Evolutionary conservation across 1,140 invertebrate genomes (phyloP), one percentile per base, ranked within the genome.

Genomic region (Leptonema lineaticorne): DNA sequence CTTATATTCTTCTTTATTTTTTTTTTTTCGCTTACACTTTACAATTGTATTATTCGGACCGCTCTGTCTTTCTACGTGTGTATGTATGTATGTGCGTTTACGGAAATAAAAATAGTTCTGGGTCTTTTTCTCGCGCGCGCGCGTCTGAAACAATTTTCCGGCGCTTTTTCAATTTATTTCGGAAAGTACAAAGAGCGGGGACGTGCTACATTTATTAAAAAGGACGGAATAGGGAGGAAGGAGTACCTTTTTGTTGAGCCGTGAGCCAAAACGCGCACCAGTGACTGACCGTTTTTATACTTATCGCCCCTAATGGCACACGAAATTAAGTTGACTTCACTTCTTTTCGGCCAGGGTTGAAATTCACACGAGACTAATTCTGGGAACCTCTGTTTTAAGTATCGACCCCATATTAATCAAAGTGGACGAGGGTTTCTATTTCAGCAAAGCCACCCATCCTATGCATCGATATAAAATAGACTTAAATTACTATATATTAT

Each of bases 191-290:
- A 69, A 69, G 50, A 29, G 67, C 58, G 28, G 29, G 67, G 18
- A 69, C 67, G 67, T 64, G 67, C 46, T 37, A 57, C 46, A 69
- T 69, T 69, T 69, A 69, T 69, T 69, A 69, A 64, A 28, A 60
- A 46, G 45, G 53, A 18, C 66, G 53, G 58, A 29, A 26, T 5
- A 45, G 50, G 46, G 46, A 22, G 2, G 46, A 24, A 24, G 20
- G 27, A 24, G 50, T 53, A 67, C 65, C 65, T 67, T 67, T 67
- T 58, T 45, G 29, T 48, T 30, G 37, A 41, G 50, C 48, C 20
- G 63, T 33, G 48, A 46, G 28, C 50, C 30, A 33, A 56, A 57
- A 41, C 37, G 37, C 63, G 63, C 30, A 37, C 33, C 9, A 62
- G 14, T 62, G 58, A 62, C 58, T 28, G 28, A 16, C 58, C 62